These are phyloP conservation scores for Noctua comes DNA, from an alignment of 2,888 invertebrate genomes.

Conservation along the genomic window DNA sequence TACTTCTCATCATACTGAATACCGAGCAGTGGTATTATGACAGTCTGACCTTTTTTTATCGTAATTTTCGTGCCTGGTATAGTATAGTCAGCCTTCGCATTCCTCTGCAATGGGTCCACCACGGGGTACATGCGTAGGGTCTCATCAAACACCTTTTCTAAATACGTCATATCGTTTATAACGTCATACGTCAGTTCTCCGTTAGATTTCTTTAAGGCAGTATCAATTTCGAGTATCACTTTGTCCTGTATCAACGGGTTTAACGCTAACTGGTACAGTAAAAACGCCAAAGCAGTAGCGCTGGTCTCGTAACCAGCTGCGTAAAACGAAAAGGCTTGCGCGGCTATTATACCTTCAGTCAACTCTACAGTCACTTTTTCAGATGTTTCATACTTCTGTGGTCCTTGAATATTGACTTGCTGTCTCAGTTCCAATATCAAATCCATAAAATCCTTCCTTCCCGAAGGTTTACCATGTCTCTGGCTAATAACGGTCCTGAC, in stretches of 20 bases:
- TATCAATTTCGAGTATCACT: not conserved
- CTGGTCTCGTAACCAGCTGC: slow-evolving; percentile 11
- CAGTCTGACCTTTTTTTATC: not conserved
- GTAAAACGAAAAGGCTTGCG: slow-evolving; percentile 11
- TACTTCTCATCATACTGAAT: slow-evolving; percentile 16
- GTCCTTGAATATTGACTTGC: not conserved
- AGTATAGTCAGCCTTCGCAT: slow-evolving; percentile 1
- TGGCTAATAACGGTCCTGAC: slow-evolving; percentile 29
- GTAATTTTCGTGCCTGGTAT: not conserved
- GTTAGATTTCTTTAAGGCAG: slow-evolving; percentile 3
- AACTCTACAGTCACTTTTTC: not conserved
- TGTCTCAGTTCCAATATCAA: slow-evolving; percentile 61
- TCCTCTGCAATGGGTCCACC: slow-evolving; percentile 16
- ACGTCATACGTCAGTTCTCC: slow-evolving; percentile 8
- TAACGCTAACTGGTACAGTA: slow-evolving; percentile 6
- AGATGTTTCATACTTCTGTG: not conserved
- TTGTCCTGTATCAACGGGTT: not conserved
- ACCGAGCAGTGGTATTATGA: slow-evolving; percentile 4
- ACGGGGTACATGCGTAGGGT: slow-evolving; percentile 16
- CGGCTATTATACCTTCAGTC: slow-evolving; percentile 12
- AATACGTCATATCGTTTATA: slow-evolving; percentile 6
- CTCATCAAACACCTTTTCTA: slow-evolving; percentile 3
- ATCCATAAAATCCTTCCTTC: slow-evolving; percentile 71
- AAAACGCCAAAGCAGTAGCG: slow-evolving; percentile 5
- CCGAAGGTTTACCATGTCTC: slow-evolving; percentile 61